These are phyloP conservation scores for Arbacia lixula DNA, from an alignment of 53 echinoderm and acorn worm genomes.

Conservation along the genomic window DNA sequence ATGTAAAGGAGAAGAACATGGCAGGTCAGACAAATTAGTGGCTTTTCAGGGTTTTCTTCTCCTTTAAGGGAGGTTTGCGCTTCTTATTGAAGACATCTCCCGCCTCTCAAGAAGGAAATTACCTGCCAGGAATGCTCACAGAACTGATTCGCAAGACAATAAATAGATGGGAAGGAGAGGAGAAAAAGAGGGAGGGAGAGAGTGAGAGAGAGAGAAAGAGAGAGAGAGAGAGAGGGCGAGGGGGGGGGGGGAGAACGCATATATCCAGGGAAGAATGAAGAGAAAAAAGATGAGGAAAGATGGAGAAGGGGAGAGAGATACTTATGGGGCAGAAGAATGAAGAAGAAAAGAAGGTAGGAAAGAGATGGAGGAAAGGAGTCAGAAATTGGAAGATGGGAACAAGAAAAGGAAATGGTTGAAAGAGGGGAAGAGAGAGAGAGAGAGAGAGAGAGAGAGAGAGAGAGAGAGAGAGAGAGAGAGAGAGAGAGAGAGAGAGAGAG, in stretches of 20 bases:
- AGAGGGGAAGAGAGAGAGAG: no score
- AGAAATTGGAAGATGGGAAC: background rate
- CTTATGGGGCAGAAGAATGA: background rate
- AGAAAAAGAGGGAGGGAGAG: background rate
- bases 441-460: background rate
- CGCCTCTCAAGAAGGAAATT: no score
- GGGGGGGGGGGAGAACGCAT: background rate
- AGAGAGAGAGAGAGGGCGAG: background rate
- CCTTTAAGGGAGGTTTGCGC: no score
- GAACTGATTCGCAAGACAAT: no score
- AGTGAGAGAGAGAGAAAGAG: background rate
- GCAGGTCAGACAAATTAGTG: no score
- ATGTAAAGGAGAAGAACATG: no score
- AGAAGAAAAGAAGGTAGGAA: no score
- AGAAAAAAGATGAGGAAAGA: background rate
- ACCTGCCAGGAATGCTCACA: no score
- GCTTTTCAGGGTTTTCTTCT: no score
- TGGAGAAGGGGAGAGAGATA: background rate
- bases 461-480: background rate
- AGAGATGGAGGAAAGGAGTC: background rate
- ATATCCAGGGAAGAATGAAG: background rate
- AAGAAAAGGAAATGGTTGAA: background rate
- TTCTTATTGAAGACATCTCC: no score
- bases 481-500: background rate
- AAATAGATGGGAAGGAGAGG: background rate